Conservation (phyloP, 2,888 invertebrate species). For the Clepsis dumicolana region DNA sequence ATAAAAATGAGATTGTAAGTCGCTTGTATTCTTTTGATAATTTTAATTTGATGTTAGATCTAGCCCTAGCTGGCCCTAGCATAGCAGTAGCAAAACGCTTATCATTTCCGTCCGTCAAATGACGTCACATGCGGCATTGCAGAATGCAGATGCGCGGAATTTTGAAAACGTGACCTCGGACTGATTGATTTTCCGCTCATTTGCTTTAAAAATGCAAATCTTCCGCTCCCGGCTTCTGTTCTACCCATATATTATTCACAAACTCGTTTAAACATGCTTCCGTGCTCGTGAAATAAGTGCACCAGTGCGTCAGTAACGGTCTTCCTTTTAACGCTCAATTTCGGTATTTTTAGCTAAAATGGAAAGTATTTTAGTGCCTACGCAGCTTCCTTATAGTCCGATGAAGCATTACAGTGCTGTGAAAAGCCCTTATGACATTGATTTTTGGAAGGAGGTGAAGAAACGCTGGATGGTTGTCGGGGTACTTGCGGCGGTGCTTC, state of each 20-base stretch:
- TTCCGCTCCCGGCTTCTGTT: neutral
- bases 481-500: conserved; percentile 62
- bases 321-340: conserved; percentile 6
- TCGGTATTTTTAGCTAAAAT: conserved; percentile 24
- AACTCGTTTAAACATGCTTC: conserved; percentile 10
- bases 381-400: conserved; percentile 47
- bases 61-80: too few species aligned
- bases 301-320: neutral
- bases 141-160: conserved; percentile 70
- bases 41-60: too few species aligned
- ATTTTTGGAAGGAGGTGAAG: conserved; percentile 63
- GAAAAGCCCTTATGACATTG: conserved; percentile 58
- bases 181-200: conserved; percentile 52
- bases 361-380: conserved; percentile 44
- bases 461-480: conserved; percentile 71
- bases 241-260: conserved; percentile 20
- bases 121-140: conserved; percentile 57
- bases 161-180: conserved; percentile 52
- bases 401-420: conserved; percentile 40
- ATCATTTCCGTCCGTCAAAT: conserved; percentile 33
- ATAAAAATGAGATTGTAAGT: too few species aligned
- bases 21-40: too few species aligned
- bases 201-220: conserved; percentile 45
- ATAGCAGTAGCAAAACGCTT: conserved; percentile 25
- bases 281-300: neutral